Evolutionary conservation across 2,888 invertebrate species (phyloP).

Genomic region (Acanthopleura granulata): DNA sequence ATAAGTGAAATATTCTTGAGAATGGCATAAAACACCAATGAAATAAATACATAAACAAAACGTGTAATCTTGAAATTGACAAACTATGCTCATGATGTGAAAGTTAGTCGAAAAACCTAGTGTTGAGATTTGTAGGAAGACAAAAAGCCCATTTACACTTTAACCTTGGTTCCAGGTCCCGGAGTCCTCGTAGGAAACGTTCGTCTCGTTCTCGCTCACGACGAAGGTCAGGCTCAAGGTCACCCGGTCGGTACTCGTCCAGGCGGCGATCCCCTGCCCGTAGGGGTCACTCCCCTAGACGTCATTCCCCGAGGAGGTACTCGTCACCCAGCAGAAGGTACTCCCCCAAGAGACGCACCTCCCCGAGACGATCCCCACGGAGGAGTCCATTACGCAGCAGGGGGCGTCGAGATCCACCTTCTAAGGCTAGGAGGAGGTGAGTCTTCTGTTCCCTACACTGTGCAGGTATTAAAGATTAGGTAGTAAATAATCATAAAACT

Average conservation of each 20-base stretch:
- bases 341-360: slow-evolving; percentile 26
- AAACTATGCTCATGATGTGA: too few relatives aligned
- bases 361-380: slow-evolving; percentile 27
- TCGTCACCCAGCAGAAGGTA: slow-evolving; percentile 29
- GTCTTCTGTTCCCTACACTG: too few relatives aligned
- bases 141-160: too few relatives aligned
- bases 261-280: slow-evolving; percentile 16
- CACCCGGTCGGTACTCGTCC: slow-evolving; percentile 34
- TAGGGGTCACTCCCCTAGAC: slow-evolving; percentile 30
- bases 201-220: slow-evolving; percentile 25
- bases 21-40: too few relatives aligned
- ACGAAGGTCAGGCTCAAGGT: slow-evolving; percentile 41
- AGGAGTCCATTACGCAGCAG: slow-evolving; percentile 22
- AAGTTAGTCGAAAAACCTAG: too few relatives aligned
- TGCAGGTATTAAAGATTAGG: too few relatives aligned
- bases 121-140: too few relatives aligned
- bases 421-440: neutral
- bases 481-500: too few relatives aligned
- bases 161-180: slow-evolving; percentile 14
- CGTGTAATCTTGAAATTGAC: too few relatives aligned
- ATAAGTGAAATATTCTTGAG: too few relatives aligned
- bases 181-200: slow-evolving; percentile 21
- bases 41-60: too few relatives aligned
- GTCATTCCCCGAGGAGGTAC: slow-evolving; percentile 31
- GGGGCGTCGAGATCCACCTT: neutral